A percentile compares a stretch with the other conserved stretches of the same genome.
Evolutionary conservation across 1,140 invertebrate species (phyloP).

Genomic region (Pseudachorutes palmiensis): DNA sequence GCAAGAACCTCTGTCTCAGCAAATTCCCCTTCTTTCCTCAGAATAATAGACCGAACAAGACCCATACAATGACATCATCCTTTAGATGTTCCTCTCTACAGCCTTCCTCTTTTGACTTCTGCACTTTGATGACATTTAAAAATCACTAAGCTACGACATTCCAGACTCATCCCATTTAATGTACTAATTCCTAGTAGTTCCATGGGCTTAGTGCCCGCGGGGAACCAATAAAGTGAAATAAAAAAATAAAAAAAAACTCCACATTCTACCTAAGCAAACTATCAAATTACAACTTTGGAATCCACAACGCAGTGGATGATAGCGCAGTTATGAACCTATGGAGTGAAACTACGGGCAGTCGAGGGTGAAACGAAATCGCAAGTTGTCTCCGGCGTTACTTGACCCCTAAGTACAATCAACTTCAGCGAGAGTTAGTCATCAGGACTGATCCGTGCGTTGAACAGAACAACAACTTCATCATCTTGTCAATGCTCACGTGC

Average conservation of each 20-base stretch:
- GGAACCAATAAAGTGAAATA: too few species aligned
- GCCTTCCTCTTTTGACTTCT: too few species aligned
- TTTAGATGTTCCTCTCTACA: too few species aligned
- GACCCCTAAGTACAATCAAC: slow-evolving; percentile 9
- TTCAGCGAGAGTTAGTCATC: slow-evolving; percentile 27
- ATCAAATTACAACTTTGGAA: slow-evolving; percentile 25
- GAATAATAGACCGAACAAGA: too few species aligned
- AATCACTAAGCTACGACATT: too few species aligned
- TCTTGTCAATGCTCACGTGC: background rate
- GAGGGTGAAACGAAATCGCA: slow-evolving; percentile 28
- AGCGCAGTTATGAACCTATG: slow-evolving; percentile 21
- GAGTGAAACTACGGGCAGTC: slow-evolving; percentile 28
- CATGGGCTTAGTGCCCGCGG: too few species aligned
- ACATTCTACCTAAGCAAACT: slow-evolving; percentile 19
- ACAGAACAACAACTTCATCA: slow-evolving; percentile 34
- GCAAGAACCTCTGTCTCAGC: too few species aligned
- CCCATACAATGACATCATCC: too few species aligned
- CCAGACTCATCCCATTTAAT: too few species aligned
- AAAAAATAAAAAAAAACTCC: background rate
- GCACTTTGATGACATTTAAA: too few species aligned
- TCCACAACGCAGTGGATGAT: background rate
- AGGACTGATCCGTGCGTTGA: slow-evolving; percentile 31
- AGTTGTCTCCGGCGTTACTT: slow-evolving; percentile 32
- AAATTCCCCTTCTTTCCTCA: too few species aligned
- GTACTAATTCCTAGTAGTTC: too few species aligned